A percentile compares a stretch with the other conserved stretches of the same genome.
Conservation (phyloP, 2,113 vertebrate species). For the Dromas ardeola region DNA sequence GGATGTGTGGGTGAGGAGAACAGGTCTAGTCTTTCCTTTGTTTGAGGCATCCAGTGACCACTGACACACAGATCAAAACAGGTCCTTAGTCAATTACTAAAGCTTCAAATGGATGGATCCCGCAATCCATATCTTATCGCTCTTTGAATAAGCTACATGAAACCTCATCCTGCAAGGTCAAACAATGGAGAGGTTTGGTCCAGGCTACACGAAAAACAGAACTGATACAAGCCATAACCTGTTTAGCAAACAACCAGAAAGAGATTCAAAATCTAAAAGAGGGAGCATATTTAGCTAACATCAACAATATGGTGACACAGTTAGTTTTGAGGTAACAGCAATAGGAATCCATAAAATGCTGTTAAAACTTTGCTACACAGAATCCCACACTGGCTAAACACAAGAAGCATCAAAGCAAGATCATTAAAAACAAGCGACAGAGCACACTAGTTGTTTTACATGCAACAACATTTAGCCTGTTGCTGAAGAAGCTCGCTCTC, state of each 20-base stretch:
- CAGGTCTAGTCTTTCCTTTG: neutral
- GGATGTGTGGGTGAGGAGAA: neutral
- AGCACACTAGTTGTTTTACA: neutral
- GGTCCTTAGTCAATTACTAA: neutral
- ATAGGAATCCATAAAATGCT: accelerated
- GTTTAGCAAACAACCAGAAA: neutral
- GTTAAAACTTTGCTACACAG: neutral
- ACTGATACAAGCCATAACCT: neutral
- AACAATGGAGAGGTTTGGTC: neutral
- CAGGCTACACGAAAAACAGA: neutral
- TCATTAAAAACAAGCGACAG: neutral
- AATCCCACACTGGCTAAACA: neutral
- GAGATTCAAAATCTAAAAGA: neutral
- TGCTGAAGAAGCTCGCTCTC: neutral
- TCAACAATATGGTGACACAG: neutral
- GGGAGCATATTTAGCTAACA: neutral
- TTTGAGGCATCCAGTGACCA: neutral
- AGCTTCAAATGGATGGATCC: neutral
- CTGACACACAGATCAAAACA: neutral
- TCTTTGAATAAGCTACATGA: neutral
- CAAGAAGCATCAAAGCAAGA: neutral
- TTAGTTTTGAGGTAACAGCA: neutral
- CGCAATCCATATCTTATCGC: neutral
- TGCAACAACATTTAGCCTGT: neutral
- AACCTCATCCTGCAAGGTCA: neutral